Conservation (phyloP, 2,113 vertebrate species). For the Ageneiosus marmoratus region DNA sequence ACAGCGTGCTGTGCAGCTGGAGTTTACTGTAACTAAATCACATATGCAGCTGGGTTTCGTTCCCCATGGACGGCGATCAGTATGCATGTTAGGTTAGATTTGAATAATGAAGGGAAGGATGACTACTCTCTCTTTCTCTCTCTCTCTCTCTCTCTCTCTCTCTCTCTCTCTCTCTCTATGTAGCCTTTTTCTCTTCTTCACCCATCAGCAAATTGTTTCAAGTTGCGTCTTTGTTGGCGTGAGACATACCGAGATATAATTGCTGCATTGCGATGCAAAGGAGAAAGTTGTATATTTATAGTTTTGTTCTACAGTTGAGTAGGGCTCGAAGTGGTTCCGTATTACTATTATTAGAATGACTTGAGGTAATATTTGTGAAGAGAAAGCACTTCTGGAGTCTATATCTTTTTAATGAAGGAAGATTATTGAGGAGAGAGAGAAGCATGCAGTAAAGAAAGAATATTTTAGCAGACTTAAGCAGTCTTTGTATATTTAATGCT, state of each 20-base stretch:
- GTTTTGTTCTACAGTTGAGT: constrained; percentile 6
- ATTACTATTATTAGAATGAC: constrained; percentile 16
- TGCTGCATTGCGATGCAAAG: constrained; percentile 34
- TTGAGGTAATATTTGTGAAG: constrained; percentile 7
- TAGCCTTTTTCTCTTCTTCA: constrained; percentile 17
- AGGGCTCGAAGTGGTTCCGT: background rate
- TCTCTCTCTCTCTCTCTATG: too few relatives aligned
- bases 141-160: too few relatives aligned
- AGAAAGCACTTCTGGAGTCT: background rate
- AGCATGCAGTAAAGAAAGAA: too few relatives aligned
- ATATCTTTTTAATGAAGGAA: background rate
- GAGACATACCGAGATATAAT: constrained; percentile 26
- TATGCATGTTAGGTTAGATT: constrained; percentile 44
- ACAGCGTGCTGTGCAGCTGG: constrained; percentile 31
- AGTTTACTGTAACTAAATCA: constrained; percentile 36
- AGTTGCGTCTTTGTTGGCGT: constrained; percentile 37
- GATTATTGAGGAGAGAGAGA: background rate
- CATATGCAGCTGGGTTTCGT: constrained; percentile 33
- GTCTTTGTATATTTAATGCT: background rate
- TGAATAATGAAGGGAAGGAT: constrained; percentile 46
- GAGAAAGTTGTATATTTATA: constrained; percentile 28
- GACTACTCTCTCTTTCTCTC: constrained; percentile 21
- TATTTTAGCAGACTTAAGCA: background rate
- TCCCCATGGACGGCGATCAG: constrained; percentile 44
- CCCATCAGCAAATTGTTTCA: constrained; percentile 50